Base-by-base conservation (phyloP, 2,797 vertebrate genomes). In the Rhadinocentrus ornatus region DNA sequence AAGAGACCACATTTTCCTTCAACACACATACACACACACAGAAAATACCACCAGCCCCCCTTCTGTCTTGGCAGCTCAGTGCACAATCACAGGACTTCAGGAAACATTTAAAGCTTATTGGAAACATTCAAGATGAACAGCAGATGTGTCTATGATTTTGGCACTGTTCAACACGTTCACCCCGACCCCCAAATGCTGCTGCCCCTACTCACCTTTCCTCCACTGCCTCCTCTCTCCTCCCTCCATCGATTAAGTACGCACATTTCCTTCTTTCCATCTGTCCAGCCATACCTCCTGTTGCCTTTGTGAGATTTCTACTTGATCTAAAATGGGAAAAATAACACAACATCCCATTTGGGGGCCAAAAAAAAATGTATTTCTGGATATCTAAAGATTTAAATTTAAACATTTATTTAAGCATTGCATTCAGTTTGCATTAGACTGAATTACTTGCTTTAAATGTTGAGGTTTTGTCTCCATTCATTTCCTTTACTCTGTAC, bases 111-210 rank as follows among this genome's bases (percentile, higher is more conserved):
- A 69, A 83, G 74, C 62, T 80, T 86, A 83, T 84, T 93, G 83
- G 81, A 92, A 89, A 92, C 83, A 85, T 77, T 82, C 2, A 32
- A 82, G 87, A 89, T 88, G 84, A 86, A 81, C 88, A 91, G 86
- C 92, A 93, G 91, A 91, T 93, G 92, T 86, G 82, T 71, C 60
- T 90, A 82, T 89, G 89, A 90, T 91, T 93, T 71, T 88, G 85
- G 81, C 75, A 62, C 79, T 78, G 82, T 84, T 90, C 73, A 67
- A 88, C 86, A 91, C 69, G 78, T 60, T 87, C 79, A 68, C 71
- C 74, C 61, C 18, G 61, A 77, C 69, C 82, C 66, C 62, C 22
- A n/a, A 61, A 66, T 16, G 27, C 55, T 27, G 24, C 70, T 61
- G 63, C 62, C 69, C 77, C 73, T 72, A 60, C 48, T 83, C 79